phyloP scores from a whole-genome alignment of 2,888 invertebrate species.

The Cataglyphis rosenhaueri region DNA sequence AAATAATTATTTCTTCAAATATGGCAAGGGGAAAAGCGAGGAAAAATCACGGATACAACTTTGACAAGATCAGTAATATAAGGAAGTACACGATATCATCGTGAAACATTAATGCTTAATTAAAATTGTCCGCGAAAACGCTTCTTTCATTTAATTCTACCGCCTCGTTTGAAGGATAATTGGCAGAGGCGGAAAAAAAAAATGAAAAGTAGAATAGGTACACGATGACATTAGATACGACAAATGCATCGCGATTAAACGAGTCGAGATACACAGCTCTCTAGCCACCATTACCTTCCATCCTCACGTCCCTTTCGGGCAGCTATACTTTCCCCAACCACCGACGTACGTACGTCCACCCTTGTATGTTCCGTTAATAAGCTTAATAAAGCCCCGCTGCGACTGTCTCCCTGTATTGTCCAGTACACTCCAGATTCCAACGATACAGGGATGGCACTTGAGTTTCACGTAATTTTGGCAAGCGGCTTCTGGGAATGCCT shows the following conservation, averaged over 20 bases:
- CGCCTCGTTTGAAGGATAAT: constrained; percentile 43
- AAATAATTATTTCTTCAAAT: not conserved
- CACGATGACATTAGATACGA: constrained; percentile 64
- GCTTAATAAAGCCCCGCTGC: constrained; percentile 80
- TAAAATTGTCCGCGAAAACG: constrained; percentile 10
- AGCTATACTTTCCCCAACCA: constrained; percentile 74
- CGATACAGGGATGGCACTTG: constrained; percentile 73
- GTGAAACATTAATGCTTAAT: constrained; percentile 19
- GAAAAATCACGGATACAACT: constrained; percentile 19
- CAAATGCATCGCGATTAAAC: constrained; percentile 64
- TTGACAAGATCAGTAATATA: not conserved
- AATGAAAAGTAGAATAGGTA: constrained; percentile 36
- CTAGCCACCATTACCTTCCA: constrained; percentile 65
- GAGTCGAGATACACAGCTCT: constrained; percentile 53
- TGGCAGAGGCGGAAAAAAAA: not conserved
- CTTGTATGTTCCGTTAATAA: constrained; percentile 77
- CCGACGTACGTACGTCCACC: constrained; percentile 72
- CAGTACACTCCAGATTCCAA: constrained; percentile 71
- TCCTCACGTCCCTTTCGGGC: constrained; percentile 60
- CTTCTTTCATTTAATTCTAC: constrained; percentile 21
- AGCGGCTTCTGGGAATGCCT: not conserved
- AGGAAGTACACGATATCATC: not conserved
- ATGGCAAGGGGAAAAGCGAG: not conserved
- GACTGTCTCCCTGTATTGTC: constrained; percentile 66
- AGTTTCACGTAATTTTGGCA: constrained; percentile 57